Evolutionary conservation across 2,888 invertebrate genomes (phyloP).

Genomic region (Ligdia adustata): DNA sequence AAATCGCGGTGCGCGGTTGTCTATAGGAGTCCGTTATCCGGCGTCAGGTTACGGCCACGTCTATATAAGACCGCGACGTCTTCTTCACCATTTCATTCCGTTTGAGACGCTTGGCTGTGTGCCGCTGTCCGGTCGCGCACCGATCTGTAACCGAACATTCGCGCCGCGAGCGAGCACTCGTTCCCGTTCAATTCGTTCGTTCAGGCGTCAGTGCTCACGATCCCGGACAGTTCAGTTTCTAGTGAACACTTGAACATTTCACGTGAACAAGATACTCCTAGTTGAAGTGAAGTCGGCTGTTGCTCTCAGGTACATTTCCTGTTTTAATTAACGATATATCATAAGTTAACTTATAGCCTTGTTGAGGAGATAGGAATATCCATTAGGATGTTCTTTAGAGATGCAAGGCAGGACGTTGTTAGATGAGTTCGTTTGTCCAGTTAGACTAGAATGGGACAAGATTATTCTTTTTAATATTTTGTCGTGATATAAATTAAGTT

Average conservation of each 20-base stretch:
- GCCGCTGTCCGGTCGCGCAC: constrained; percentile 58
- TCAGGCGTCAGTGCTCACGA: constrained; percentile 68
- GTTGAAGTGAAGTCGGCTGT: constrained; percentile 53
- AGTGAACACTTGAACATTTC: constrained; percentile 69
- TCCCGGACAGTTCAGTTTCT: constrained; percentile 71
- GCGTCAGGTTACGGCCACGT: constrained; percentile 83
- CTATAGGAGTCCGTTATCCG: constrained; percentile 78
- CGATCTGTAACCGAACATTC: constrained; percentile 47
- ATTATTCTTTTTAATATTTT: too few species aligned
- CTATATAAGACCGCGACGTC: constrained; percentile 82
- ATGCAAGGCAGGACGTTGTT: constrained; percentile 24
- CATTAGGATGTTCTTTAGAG: neutral
- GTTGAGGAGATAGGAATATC: constrained; percentile 22
- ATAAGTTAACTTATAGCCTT: constrained; percentile 15
- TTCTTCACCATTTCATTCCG: constrained; percentile 83
- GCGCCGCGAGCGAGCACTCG: constrained; percentile 59
- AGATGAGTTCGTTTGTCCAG: constrained; percentile 15
- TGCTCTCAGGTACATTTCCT: constrained; percentile 49
- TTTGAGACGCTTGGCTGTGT: constrained; percentile 74
- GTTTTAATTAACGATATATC: constrained; percentile 12
- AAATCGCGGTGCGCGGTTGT: constrained; percentile 54
- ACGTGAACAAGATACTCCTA: constrained; percentile 58
- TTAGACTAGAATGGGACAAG: constrained; percentile 17
- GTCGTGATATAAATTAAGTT: neutral
- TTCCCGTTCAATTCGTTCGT: constrained; percentile 52